Percentiles rank a stretch among this genome's conserved stretches.
Conservation (phyloP, 1,140 invertebrate genomes). For the Hyles vespertilio region DNA sequence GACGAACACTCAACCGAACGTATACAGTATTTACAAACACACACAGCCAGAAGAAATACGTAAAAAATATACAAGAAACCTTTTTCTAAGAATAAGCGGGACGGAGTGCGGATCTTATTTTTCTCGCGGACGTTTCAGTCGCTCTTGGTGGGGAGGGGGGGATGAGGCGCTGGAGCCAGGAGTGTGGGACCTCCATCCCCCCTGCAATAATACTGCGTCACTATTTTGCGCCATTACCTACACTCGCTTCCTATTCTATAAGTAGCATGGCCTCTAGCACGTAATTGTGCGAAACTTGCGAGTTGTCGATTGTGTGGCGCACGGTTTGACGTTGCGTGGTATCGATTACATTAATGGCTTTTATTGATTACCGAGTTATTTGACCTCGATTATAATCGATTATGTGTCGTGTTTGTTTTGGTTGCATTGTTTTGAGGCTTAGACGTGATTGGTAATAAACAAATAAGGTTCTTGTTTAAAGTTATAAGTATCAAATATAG, state of each 20-base stretch:
- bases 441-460: too few relatives aligned
- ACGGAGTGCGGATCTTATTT: constrained; percentile 71
- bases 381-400: too few relatives aligned
- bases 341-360: too few relatives aligned
- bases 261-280: constrained; percentile 52
- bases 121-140: constrained; percentile 73
- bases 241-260: constrained; percentile 74
- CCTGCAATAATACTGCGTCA: constrained; percentile 76
- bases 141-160: constrained; percentile 42
- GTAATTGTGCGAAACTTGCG: constrained; percentile 15
- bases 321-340: too few relatives aligned
- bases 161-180: constrained; percentile 24
- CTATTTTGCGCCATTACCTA: constrained; percentile 76
- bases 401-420: too few relatives aligned
- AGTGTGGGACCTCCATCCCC: constrained; percentile 46
- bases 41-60: constrained; percentile 44
- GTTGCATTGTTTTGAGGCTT: too few relatives aligned
- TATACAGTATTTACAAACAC: constrained; percentile 45
- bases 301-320: too few relatives aligned
- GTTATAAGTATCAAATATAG: too few relatives aligned
- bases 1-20: constrained; percentile 28
- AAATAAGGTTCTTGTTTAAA: too few relatives aligned
- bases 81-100: constrained; percentile 72
- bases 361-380: too few relatives aligned
- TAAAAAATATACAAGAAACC: constrained; percentile 67